phyloP scores from a whole-genome alignment of 1,140 invertebrate species.

The Planococcus citri region DNA sequence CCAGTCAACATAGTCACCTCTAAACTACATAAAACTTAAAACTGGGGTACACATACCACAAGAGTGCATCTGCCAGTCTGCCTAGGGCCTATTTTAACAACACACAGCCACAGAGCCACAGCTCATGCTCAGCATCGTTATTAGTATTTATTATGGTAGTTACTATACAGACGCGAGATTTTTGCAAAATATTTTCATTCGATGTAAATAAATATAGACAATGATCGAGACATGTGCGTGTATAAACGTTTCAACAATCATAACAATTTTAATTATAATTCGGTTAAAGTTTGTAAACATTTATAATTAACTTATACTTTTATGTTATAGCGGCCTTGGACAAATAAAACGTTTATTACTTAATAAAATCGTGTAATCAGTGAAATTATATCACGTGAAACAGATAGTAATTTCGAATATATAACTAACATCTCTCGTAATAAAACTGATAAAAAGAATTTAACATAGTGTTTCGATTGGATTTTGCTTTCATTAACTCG shows the following conservation, averaged over 20 bases:
- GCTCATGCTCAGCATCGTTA: too few species aligned
- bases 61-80: too few species aligned
- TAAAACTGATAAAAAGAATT: not conserved
- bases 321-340: not conserved
- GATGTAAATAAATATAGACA: not conserved
- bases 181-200: not conserved
- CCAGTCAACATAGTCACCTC: not conserved
- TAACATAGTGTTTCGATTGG: not conserved
- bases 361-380: constrained; percentile 4
- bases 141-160: too few species aligned
- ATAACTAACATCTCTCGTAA: not conserved
- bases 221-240: not conserved
- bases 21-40: not conserved
- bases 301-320: constrained; percentile 7
- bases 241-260: not conserved
- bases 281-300: not conserved
- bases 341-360: constrained; percentile 8
- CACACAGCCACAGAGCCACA: too few species aligned
- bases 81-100: too few species aligned
- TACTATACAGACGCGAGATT: too few species aligned
- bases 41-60: too few species aligned
- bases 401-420: not conserved
- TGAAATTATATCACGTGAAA: constrained; percentile 7
- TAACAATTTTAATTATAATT: constrained; percentile 5
- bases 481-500: constrained; percentile 8